Evolutionary conservation across 2,113 vertebrate species (phyloP).

Genomic region (Rhinogobius similis): DNA sequence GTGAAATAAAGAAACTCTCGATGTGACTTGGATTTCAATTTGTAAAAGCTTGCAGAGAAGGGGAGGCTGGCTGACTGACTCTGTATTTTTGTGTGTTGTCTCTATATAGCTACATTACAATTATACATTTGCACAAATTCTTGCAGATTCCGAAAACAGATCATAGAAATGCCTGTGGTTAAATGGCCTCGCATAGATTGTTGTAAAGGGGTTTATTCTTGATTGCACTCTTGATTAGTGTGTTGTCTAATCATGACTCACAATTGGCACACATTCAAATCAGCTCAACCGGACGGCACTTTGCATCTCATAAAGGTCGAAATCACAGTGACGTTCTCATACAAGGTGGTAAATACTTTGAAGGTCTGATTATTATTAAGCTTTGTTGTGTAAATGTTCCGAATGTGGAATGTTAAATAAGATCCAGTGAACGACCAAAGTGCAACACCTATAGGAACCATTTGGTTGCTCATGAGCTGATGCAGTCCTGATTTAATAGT

Average conservation of each 20-base stretch:
- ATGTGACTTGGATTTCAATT: conserved; percentile 46
- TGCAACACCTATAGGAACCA: too few relatives aligned
- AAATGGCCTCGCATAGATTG: not conserved
- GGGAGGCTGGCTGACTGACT: conserved; percentile 12
- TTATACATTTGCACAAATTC: not conserved
- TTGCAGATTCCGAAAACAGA: not conserved
- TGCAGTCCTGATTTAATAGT: too few relatives aligned
- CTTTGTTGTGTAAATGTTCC: not conserved
- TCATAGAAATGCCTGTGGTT: not conserved
- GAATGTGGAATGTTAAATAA: too few relatives aligned
- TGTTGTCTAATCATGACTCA: conserved; percentile 2
- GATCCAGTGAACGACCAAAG: too few relatives aligned
- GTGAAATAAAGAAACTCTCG: conserved; percentile 35
- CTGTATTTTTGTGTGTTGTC: not conserved
- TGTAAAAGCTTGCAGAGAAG: conserved; percentile 14
- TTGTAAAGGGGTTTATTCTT: not conserved
- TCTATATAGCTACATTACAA: too few relatives aligned
- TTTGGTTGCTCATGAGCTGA: too few relatives aligned
- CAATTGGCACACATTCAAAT: conserved; percentile 9
- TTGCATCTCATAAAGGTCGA: not conserved
- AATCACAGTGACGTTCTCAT: not conserved
- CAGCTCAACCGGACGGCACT: not conserved
- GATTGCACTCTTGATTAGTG: conserved; percentile 10
- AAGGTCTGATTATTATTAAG: not conserved
- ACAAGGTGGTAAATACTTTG: not conserved